A percentile compares a stretch with the other conserved stretches of the same genome.
Conservation (phyloP, 2,113 vertebrate species). For the Paracanthobrama guichenoti region DNA sequence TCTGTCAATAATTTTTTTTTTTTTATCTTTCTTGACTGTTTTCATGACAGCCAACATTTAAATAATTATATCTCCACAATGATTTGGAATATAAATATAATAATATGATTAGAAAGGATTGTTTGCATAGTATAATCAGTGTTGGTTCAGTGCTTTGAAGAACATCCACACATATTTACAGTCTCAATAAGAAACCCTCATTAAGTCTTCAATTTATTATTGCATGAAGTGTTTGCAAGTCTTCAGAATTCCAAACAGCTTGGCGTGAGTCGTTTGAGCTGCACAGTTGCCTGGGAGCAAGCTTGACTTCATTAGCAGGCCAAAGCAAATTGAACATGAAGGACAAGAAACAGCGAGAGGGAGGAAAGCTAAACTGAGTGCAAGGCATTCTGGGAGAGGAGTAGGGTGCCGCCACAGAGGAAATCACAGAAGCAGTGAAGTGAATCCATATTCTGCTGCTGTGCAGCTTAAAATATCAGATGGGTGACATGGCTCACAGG, state of each 20-base stretch:
- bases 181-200: slow-evolving; percentile 10
- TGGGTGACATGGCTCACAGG: slow-evolving; percentile 40
- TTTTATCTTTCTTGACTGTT: too few relatives aligned
- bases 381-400: slow-evolving; percentile 54
- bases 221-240: slow-evolving; percentile 23
- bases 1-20: too few relatives aligned
- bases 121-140: neutral
- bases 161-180: slow-evolving; percentile 20
- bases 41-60: neutral
- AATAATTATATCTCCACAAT: neutral
- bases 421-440: slow-evolving; percentile 58
- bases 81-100: neutral
- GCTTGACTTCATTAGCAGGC: slow-evolving; percentile 60
- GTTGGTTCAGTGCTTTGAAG: slow-evolving; percentile 19
- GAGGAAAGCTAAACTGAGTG: slow-evolving; percentile 32
- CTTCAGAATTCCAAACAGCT: slow-evolving; percentile 26
- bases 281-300: slow-evolving; percentile 55
- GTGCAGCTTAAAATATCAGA: slow-evolving; percentile 55
- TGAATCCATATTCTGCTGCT: slow-evolving; percentile 58
- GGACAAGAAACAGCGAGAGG: slow-evolving; percentile 40
- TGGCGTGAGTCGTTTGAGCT: slow-evolving; percentile 56
- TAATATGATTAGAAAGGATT: neutral
- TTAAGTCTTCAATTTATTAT: slow-evolving; percentile 37
- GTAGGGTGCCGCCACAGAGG: slow-evolving; percentile 38
- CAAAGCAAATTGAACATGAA: slow-evolving; percentile 59